These are phyloP conservation scores for Andrena minutula DNA, from an alignment of 2,888 invertebrate genomes.

Conservation along the genomic window DNA sequence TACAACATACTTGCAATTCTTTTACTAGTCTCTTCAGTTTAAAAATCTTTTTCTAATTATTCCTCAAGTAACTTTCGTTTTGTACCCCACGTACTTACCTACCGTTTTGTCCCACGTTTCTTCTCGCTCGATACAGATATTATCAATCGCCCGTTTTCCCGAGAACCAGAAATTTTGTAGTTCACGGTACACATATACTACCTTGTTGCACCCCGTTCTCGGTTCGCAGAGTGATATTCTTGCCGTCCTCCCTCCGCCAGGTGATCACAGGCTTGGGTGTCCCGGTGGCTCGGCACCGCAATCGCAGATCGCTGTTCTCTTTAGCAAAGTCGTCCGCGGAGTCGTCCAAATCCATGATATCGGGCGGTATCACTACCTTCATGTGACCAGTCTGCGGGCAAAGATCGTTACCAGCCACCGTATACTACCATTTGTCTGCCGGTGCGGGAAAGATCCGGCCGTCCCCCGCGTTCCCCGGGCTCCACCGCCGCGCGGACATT, in stretches of 20 bases:
- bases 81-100: too few species aligned
- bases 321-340: slow-evolving; percentile 91
- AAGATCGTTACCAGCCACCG: slow-evolving; percentile 46
- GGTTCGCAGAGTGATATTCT: slow-evolving; percentile 90
- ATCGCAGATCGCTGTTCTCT: slow-evolving; percentile 92
- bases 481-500: slow-evolving; percentile 34
- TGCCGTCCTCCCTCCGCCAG: slow-evolving; percentile 93
- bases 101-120: too few species aligned
- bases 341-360: slow-evolving; percentile 89
- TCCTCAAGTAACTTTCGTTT: too few species aligned
- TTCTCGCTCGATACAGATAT: too few species aligned
- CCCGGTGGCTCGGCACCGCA: slow-evolving; percentile 93
- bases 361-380: slow-evolving; percentile 95
- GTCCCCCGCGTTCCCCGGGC: not conserved
- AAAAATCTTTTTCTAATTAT: too few species aligned
- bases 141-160: not conserved
- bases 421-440: slow-evolving; percentile 40
- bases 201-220: slow-evolving; percentile 85
- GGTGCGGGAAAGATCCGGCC: slow-evolving; percentile 2
- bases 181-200: slow-evolving; percentile 5
- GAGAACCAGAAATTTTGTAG: not conserved
- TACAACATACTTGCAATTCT: too few species aligned
- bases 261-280: slow-evolving; percentile 92
- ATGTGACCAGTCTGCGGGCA: slow-evolving; percentile 91
- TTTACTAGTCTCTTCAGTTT: too few species aligned